Evolutionary conservation across 2,888 invertebrate genomes (phyloP).

Genomic region (Drosophila engyochracea): DNA sequence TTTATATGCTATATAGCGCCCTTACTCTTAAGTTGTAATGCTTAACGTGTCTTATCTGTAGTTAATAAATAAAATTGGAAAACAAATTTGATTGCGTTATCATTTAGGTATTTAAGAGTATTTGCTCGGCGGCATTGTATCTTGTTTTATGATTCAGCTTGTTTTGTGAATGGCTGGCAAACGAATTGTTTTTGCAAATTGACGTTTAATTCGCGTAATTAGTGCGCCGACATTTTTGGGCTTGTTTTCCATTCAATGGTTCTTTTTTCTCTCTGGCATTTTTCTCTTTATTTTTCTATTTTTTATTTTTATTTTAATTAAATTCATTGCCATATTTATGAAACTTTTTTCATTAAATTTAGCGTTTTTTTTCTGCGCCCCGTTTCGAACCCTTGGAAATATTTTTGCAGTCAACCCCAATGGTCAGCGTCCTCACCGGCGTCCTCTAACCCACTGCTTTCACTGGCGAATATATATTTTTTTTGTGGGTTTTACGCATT

Average conservation of each 20-base stretch:
- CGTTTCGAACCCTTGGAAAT: constrained; percentile 61
- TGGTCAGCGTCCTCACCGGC: constrained; percentile 4
- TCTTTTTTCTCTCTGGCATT: constrained; percentile 10
- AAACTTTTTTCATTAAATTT: constrained; percentile 81
- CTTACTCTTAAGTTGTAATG: not conserved
- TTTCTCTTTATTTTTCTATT: constrained; percentile 12
- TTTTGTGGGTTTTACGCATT: constrained; percentile 75
- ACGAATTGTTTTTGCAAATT: constrained; percentile 79
- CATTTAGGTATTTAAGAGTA: constrained; percentile 15
- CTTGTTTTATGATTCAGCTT: constrained; percentile 14
- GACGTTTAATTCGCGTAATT: constrained; percentile 80
- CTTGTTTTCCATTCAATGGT: constrained; percentile 50
- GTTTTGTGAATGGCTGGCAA: constrained; percentile 53
- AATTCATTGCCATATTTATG: constrained; percentile 82
- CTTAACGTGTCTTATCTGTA: not conserved
- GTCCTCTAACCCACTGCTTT: constrained; percentile 50
- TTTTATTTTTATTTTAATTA: constrained; percentile 71
- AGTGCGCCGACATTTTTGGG: constrained; percentile 78
- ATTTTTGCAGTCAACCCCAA: constrained; percentile 45
- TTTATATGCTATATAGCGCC: not conserved
- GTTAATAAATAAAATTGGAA: not conserved
- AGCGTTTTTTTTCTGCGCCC: constrained; percentile 60
- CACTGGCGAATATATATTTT: constrained; percentile 42
- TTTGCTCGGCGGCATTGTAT: not conserved
- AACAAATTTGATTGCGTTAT: not conserved